phyloP scores from a whole-genome alignment of 2,888 invertebrate genomes.

The Kuschelorhynchus macadamiae region DNA sequence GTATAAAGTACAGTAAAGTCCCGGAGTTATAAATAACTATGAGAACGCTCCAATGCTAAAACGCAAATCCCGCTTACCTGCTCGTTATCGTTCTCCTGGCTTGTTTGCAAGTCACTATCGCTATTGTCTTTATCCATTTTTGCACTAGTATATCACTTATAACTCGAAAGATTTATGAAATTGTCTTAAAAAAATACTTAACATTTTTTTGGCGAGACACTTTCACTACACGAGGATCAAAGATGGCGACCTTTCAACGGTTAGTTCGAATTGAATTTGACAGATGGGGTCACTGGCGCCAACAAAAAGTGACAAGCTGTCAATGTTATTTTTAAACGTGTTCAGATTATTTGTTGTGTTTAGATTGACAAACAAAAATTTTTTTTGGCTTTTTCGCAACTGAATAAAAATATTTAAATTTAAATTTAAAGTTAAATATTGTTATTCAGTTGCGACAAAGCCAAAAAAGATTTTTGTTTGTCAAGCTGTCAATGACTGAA shows the following conservation, averaged over 20 bases:
- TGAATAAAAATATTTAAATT: too few species aligned
- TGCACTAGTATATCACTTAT: slow-evolving; percentile 58
- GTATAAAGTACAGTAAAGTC: slow-evolving; percentile 45
- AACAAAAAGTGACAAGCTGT: too few species aligned
- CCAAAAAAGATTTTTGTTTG: too few species aligned
- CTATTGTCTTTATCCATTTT: slow-evolving; percentile 65
- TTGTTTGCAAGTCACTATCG: slow-evolving; percentile 51
- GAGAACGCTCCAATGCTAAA: slow-evolving; percentile 48
- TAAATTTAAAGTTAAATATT: too few species aligned
- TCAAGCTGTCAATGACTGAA: too few species aligned
- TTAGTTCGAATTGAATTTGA: slow-evolving; percentile 52
- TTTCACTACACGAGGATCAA: slow-evolving; percentile 69
- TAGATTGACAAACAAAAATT: too few species aligned
- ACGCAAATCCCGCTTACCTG: slow-evolving; percentile 43
- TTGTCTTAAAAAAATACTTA: slow-evolving; percentile 57
- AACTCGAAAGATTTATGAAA: slow-evolving; percentile 58
- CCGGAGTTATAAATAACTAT: slow-evolving; percentile 43
- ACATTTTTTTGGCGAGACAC: slow-evolving; percentile 60
- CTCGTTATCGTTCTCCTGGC: slow-evolving; percentile 29
- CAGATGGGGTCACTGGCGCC: slow-evolving; percentile 39
- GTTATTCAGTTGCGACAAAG: too few species aligned
- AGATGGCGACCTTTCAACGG: slow-evolving; percentile 64
- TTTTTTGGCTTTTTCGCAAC: too few species aligned
- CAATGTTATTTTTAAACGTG: too few species aligned
- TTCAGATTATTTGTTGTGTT: too few species aligned